Evolutionary conservation across 2,888 invertebrate genomes (phyloP), one percentile per base, ranked within the genome.

Genomic region (Caenorhabditis drosophilae): DNA sequence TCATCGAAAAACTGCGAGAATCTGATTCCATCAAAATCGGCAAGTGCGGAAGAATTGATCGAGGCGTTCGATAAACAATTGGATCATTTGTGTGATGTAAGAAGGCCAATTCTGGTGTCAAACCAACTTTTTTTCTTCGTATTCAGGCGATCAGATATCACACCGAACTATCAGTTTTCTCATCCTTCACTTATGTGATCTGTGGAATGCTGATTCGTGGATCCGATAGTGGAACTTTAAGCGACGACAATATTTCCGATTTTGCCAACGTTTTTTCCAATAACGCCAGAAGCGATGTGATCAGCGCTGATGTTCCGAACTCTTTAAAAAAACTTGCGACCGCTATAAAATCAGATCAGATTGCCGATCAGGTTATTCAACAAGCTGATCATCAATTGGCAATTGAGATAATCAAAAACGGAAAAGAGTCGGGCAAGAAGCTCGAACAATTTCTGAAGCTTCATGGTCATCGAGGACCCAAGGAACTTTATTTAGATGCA

Each of bases 271-370:
- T 92, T 22, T 85, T 91, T 35, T 88, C 90, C 12, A 68, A 72
- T 34, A 89, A 89, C 0, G 90, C 90, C 73, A 84, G 68, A 22
- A 44, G 85, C 0, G 88, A 89, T 66, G 89, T 90, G 0, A 86
- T 90, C 49, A 91, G 91, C 18, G 91, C 90, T 0, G 90, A 91
- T 80, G 89, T 92, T 9, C 90, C 90, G 0, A 83, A 85, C 16
- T 85, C 86, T 0, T 74, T 89, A 46, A 82, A 84, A 78, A 75
- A 72, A 51, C 46, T 80, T 1, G 78, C 80, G 9, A 56, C 57
- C 15, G 58, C 75, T 0, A 70, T 80, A n/a, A 46, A 47, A 6
- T 52, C 63, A 1, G 71, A 70, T 16, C 67, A 73, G 1, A 25
- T 77, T 15, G 63, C 16, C 20, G 67, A 53, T 0, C 52, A 73